These are phyloP conservation scores for Tipula vernalis DNA, from an alignment of 2,888 invertebrate genomes.

Conservation along the genomic window DNA sequence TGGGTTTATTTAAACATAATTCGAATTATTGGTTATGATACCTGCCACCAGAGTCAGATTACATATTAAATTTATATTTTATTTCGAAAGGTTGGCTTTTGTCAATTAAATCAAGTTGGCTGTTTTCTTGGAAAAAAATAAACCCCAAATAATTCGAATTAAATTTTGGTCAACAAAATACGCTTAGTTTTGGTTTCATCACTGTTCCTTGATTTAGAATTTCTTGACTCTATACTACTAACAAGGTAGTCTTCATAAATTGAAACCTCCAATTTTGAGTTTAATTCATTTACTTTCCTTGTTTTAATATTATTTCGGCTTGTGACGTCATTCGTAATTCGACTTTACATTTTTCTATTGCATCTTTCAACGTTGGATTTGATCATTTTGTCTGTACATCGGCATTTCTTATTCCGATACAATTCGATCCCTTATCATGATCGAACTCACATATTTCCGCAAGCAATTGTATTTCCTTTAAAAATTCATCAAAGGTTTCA, in stretches of 20 bases:
- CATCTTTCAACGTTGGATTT: background rate
- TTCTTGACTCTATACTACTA: background rate
- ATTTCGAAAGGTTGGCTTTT: too few species aligned
- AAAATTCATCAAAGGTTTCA: background rate
- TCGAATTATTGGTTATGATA: too few species aligned
- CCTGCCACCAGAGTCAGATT: too few species aligned
- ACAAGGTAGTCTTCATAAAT: background rate
- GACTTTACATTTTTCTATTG: background rate
- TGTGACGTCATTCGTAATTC: background rate
- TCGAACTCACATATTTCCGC: background rate
- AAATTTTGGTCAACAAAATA: too few species aligned
- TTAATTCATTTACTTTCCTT: background rate
- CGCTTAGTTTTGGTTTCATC: too few species aligned
- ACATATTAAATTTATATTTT: too few species aligned
- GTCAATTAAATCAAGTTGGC: too few species aligned
- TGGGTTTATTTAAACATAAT: too few species aligned
- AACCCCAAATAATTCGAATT: too few species aligned
- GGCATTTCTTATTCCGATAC: background rate
- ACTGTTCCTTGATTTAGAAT: background rate
- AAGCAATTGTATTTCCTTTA: background rate
- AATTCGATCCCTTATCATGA: background rate
- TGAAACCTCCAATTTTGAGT: background rate
- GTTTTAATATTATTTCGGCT: background rate
- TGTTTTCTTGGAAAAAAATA: too few species aligned
- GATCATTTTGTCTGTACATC: background rate